Base-by-base conservation (phyloP, 2,888 invertebrate species). In the Anoncus sp. region DNA sequence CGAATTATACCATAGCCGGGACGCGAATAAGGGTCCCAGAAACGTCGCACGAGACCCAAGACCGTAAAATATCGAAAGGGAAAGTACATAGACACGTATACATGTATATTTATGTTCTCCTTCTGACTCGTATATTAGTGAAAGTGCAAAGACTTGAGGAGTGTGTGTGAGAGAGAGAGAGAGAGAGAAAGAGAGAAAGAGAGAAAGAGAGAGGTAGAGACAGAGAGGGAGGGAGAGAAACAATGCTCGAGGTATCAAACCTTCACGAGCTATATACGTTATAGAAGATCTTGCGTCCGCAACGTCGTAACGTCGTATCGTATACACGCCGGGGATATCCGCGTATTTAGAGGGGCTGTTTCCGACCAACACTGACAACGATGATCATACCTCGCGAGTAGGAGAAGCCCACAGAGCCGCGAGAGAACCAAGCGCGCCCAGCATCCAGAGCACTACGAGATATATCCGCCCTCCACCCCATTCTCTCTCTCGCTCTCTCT, bases 321-420 rank as follows among this genome's bases (percentile, higher is more conserved):
- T 79, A n/a, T n/a, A 73, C 53, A 60, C 59, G 22, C 40, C 59
- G 40, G 45, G 80, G 78, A 77, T n/a, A 55, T 82, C 77, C 82
- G 83, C 79, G 53, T 82, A 84, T 83, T 84, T 74, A 76, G 83
- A 82, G 82, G 81, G 81, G 81, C 81, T 82, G 81, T 84, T 85
- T 84, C 83, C 80, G 81, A 83, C 81, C 84, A 80, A 83, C 86
- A 84, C 84, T 83, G 84, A 84, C 81, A 82, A 80, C 63, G 59
- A 40, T 14, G 59, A 76, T 66, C 60, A 66, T 60, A 47, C 60
- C 60, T 66, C 47, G 53, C 53, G 60, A 75, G 60, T 49, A 71
- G 53, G 66, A 60, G 71, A 66, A 10, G 43, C 66, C 80, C 65
- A 79, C 63, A 57, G 65, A 81, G 76, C 47, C 18, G 43, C 67